Evolutionary conservation across 1,140 invertebrate genomes (phyloP).

Genomic region (Aphaenogaster floridana): DNA sequence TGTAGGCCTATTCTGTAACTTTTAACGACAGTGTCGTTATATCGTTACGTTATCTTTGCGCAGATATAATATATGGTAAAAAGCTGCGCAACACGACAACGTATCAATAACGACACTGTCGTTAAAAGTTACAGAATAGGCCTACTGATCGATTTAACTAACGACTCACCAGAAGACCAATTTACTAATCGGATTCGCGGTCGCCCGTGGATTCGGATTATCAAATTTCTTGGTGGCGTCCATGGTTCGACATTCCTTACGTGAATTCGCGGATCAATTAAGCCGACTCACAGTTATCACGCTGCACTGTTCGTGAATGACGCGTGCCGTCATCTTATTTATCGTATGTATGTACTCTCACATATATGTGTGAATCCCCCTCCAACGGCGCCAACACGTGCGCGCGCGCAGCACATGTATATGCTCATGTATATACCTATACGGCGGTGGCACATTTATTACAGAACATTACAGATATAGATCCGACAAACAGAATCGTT

Average conservation of each 20-base stretch:
- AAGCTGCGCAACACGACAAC: too few species aligned
- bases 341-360: background rate
- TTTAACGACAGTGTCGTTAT: too few species aligned
- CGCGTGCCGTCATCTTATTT: background rate
- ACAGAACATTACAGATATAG: background rate
- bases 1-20: too few species aligned
- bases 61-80: too few species aligned
- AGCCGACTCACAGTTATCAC: background rate
- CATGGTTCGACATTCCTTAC: slow-evolving; percentile 74
- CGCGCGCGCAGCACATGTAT: background rate
- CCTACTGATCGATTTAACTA: background rate
- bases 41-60: too few species aligned
- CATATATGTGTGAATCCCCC: background rate
- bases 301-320: background rate
- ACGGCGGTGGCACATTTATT: background rate
- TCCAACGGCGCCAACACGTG: too few species aligned
- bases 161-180: slow-evolving; percentile 86
- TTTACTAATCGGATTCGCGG: slow-evolving; percentile 84
- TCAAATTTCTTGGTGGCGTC: slow-evolving; percentile 84
- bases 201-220: slow-evolving; percentile 84
- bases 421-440: too few species aligned
- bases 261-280: background rate
- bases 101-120: too few species aligned
- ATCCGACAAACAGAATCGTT: background rate
- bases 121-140: too few species aligned